Base-by-base conservation (phyloP, 2,797 vertebrate genomes). In the Enteromius treurensis region DNA sequence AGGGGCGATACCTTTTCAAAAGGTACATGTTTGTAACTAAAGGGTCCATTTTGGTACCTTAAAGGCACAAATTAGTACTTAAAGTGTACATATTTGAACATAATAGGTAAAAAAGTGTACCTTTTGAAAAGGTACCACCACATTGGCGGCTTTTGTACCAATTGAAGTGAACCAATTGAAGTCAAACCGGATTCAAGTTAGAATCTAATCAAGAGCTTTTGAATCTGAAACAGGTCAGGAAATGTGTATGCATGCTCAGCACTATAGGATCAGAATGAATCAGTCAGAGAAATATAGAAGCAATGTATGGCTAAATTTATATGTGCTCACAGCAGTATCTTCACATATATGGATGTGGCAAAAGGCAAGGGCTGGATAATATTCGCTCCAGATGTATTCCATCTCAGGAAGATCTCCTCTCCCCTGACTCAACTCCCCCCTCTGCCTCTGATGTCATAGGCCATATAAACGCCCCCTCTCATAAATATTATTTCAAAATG, bases 401-500 rank as follows among this genome's bases (percentile, higher is more conserved):
- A 85, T 86, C 84, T 84, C 83, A 84, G 74, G 74, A 86, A 83
- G 85, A 87, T 82, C 77, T 79, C 77, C 74, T 81, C 83, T 86
- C 71, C 80, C 60, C 32, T 83, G 83, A 86, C 83, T 83, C 64
- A 70, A 58, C 62, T 88, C 83, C 85, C 81, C 21, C 29, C 47
- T 70, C 84, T 69, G 69, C 83, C 79, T 88, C 78, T 88, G 79
- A 80, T 81, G 81, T 86, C 6, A 23, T 76, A 79, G 78, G 81
- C 75, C 87, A 71, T 85, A 85, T 85, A 85, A 88, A 85, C 81
- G 71, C 79, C 81, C 77, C 73, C 77, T 82, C 85, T 87, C 87
- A 88, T 87, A 88, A 88, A 88, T 88, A 87, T 88, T 88, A 86
- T 85, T 88, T 88, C 79, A 87, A 84, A 88, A 83, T 81, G 37